Base-by-base conservation (phyloP, 2,888 invertebrate genomes). In the Phortica magna region DNA sequence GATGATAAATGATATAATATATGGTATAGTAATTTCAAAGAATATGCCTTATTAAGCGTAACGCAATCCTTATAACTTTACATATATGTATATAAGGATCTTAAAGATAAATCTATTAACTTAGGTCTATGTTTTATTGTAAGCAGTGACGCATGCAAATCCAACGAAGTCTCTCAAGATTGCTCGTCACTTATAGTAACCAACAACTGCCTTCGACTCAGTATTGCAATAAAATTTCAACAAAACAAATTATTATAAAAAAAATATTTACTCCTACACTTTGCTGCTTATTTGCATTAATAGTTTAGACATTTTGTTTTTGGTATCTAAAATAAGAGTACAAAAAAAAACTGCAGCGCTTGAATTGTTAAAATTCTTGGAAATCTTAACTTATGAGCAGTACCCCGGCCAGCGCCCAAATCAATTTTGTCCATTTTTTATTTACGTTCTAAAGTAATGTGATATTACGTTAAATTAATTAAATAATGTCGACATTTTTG, bases 401-500 rank as follows among this genome's bases (percentile, higher is more conserved):
- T 17, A 55, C 55, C 7, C 31, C 31, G 31, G 31, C 31, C 31
- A 31, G 31, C 31, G 31, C 31, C 31, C 31, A 31, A 31, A 31
- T 4, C 31, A 31, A 31, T 31, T 31, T 31, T 61, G 10, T 6
- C 61, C 12, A 19, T 19, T 22, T 61, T 61, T 61, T 12, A 61
- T 48, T 61, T 71, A 71, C 39, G 22, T 71, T 71, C 31, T 55
- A 53, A 88, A 84, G 85, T 85, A 84, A 87, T 85, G 85, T 85
- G 85, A 85, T 85, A 85, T 85, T 88, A 85, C 84, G 79, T 83
- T 88, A 88, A 88, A 88, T 83, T 85, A 71, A 71, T 71, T 71
- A 67, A 19, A 64, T 79, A 31, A 67, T 68, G 78, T 79, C 76
- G n/a, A 64, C 71, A 61, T n/a, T 74, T 79, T 74, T 75, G 70